A percentile compares a stretch with the other conserved stretches of the same genome.
These are phyloP conservation scores for Phyllotreta cruciferae DNA, from an alignment of 2,888 invertebrate species.

Conservation along the genomic window DNA sequence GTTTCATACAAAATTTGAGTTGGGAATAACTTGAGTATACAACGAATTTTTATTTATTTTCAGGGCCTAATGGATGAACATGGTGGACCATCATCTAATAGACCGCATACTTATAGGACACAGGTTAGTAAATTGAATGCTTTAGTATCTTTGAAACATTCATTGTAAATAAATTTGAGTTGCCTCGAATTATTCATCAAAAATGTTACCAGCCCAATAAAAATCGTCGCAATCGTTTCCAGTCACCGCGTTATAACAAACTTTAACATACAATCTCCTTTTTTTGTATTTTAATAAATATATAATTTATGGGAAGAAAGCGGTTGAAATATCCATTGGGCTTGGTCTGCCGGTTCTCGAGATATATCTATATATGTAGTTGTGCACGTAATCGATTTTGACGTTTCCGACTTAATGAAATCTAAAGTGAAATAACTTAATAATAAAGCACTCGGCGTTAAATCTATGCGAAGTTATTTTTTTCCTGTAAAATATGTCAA, in stretches of 20 bases:
- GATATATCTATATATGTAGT: constrained; percentile 33
- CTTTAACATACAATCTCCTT: no score
- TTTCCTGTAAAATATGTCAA: constrained; percentile 22
- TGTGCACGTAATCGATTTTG: constrained; percentile 30
- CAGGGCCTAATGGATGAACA: constrained; percentile 56
- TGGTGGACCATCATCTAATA: constrained; percentile 51
- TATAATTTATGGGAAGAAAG: constrained; percentile 36
- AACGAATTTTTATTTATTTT: constrained; percentile 28
- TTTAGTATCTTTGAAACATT: background rate
- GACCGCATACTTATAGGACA: constrained; percentile 45
- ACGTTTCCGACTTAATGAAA: constrained; percentile 33
- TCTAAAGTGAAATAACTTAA: constrained; percentile 31
- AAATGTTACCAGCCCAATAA: no score
- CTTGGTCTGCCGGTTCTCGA: constrained; percentile 29
- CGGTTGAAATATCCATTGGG: constrained; percentile 29
- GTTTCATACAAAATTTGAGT: no score
- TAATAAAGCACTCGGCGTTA: constrained; percentile 19
- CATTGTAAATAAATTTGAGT: background rate
- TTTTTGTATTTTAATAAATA: no score
- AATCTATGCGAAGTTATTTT: constrained; percentile 6
- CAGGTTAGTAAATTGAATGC: constrained; percentile 43
- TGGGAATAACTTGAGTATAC: no score
- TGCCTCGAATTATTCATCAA: no score
- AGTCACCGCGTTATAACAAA: no score
- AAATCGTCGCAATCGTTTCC: no score